A percentile compares a stretch with the other conserved stretches of the same genome.
Evolutionary conservation across 2,113 vertebrate species (phyloP).

Genomic region (Centropus bengalensis): DNA sequence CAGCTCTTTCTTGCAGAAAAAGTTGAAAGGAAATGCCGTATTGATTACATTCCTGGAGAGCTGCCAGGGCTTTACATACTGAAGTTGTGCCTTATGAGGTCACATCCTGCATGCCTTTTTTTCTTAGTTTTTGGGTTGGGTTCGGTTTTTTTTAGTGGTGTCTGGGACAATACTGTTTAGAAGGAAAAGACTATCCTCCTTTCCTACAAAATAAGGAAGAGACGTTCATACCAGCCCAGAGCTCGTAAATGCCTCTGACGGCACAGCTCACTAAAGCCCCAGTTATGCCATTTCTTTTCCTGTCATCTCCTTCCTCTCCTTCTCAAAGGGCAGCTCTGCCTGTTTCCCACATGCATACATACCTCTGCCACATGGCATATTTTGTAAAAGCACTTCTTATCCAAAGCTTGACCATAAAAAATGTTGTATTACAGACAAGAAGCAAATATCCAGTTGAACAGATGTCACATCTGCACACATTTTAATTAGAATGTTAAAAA

Average conservation of each 20-base stretch:
- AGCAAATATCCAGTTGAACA: background rate
- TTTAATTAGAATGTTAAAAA: background rate
- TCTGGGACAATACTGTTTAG: background rate
- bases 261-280: background rate
- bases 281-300: background rate
- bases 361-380: background rate
- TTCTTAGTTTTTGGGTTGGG: background rate
- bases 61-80: background rate
- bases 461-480: background rate
- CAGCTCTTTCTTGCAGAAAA: background rate
- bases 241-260: background rate
- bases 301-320: background rate
- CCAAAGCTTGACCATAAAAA: background rate
- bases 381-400: background rate
- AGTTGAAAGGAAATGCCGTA: conserved; percentile 35
- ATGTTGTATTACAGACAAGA: background rate
- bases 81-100: background rate
- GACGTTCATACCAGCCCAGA: background rate
- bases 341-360: background rate
- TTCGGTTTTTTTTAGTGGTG: background rate
- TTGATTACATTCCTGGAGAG: background rate
- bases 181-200: conserved; percentile 3
- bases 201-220: background rate
- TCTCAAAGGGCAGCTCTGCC: background rate
- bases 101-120: conserved; percentile 24